Conservation (phyloP, 2,888 invertebrate species). For the Andrena fulva region DNA sequence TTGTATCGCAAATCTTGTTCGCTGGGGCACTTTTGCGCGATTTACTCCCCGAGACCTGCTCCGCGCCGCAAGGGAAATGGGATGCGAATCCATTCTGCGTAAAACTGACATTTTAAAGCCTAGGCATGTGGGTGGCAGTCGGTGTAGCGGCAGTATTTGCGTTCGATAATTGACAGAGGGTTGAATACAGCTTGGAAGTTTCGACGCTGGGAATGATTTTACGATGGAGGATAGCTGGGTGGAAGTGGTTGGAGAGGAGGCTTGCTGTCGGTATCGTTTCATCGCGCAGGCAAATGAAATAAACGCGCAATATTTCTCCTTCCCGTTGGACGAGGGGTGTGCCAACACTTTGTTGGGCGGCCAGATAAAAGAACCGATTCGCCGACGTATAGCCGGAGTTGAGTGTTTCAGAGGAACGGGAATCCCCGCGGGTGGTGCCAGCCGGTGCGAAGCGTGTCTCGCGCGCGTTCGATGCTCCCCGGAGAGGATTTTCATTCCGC, state of each 20-base stretch:
- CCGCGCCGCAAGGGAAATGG: too few relatives aligned
- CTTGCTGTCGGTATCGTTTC: background rate
- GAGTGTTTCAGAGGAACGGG: constrained; percentile 47
- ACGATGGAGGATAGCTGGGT: background rate
- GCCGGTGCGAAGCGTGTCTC: constrained; percentile 77
- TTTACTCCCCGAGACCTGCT: background rate
- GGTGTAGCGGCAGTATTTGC: background rate
- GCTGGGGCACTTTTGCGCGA: background rate
- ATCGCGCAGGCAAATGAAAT: constrained; percentile 11
- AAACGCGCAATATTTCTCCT: constrained; percentile 17
- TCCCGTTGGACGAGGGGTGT: constrained; percentile 4
- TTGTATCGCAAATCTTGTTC: constrained; percentile 21
- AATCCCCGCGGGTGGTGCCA: constrained; percentile 72
- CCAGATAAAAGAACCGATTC: constrained; percentile 55
- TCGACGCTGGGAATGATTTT: background rate
- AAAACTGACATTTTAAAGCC: too few relatives aligned
- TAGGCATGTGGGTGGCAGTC: too few relatives aligned
- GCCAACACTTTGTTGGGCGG: constrained; percentile 40
- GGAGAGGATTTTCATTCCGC: constrained; percentile 67
- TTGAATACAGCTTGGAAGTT: background rate
- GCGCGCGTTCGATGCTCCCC: constrained; percentile 66
- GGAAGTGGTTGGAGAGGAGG: background rate
- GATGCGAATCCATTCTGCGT: too few relatives aligned
- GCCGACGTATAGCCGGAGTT: constrained; percentile 47
- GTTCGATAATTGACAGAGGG: constrained; percentile 35